phyloP scores from a whole-genome alignment of 2,888 invertebrate genomes.

The Hymenopus coronatus region DNA sequence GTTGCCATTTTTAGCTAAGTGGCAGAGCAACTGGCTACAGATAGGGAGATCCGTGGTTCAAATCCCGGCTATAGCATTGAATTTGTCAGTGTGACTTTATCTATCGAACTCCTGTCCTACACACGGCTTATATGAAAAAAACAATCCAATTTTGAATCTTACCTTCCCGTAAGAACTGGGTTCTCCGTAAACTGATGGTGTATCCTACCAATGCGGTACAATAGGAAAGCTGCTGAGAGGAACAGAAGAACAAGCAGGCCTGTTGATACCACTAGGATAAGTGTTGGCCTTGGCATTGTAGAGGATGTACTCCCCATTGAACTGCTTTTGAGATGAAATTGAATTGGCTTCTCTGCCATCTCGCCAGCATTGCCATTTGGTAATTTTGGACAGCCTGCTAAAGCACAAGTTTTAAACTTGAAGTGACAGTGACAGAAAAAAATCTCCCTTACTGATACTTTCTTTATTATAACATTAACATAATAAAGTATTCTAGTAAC shows the following conservation, averaged over 20 bases:
- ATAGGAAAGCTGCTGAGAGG: conserved; percentile 56
- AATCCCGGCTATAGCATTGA: no score
- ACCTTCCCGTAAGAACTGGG: conserved; percentile 44
- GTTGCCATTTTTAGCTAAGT: no score
- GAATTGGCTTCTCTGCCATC: neutral
- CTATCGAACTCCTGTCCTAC: no score
- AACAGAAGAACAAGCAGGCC: conserved; percentile 55
- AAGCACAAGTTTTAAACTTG: neutral
- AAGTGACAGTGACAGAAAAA: no score
- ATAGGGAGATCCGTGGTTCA: no score
- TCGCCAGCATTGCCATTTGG: conserved; percentile 5
- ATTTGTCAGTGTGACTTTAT: no score
- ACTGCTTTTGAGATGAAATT: neutral
- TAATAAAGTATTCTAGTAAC: neutral
- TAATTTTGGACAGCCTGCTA: conserved; percentile 6
- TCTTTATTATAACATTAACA: no score
- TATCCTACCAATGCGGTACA: conserved; percentile 55
- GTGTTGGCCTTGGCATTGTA: conserved; percentile 51
- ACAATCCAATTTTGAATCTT: neutral
- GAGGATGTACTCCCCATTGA: conserved; percentile 4
- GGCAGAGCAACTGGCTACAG: no score
- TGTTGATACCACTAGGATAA: conserved; percentile 54
- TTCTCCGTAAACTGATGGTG: conserved; percentile 40
- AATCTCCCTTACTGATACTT: no score
- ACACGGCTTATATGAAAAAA: no score